Percentiles rank a stretch among this genome's conserved stretches.
Conservation (phyloP, 2,113 vertebrate genomes). For the Laticauda laticaudata region DNA sequence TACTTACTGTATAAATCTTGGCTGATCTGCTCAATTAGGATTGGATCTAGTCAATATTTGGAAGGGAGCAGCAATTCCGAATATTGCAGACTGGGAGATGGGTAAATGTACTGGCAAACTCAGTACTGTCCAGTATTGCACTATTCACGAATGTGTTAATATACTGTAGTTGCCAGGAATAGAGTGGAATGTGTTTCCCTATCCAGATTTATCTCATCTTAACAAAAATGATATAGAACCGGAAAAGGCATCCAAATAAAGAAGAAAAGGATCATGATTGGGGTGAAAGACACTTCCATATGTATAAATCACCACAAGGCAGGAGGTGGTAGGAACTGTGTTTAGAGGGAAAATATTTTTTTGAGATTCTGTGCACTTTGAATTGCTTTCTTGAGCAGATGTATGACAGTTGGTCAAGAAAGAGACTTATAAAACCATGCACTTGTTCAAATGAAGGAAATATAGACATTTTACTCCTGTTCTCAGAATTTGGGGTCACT, state of each 20-base stretch:
- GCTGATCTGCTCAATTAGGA: not conserved
- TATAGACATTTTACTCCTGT: not conserved
- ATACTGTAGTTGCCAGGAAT: not conserved
- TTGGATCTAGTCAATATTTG: not conserved
- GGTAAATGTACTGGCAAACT: not conserved
- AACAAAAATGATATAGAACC: not conserved
- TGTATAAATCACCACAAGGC: not conserved
- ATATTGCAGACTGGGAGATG: not conserved
- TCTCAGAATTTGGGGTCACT: not conserved
- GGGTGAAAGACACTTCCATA: not conserved
- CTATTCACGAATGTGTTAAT: not conserved
- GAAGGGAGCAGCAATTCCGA: not conserved
- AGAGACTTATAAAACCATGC: not conserved
- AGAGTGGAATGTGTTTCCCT: no score
- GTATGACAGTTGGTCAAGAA: not conserved
- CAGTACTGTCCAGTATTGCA: not conserved
- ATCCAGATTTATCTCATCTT: no score
- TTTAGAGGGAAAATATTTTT: not conserved
- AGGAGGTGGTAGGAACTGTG: not conserved
- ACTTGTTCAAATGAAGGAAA: not conserved
- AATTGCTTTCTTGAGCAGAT: not conserved
- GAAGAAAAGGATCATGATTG: not conserved
- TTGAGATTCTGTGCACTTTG: not conserved
- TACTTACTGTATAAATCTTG: not conserved
- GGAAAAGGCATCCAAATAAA: not conserved